phyloP scores from a whole-genome alignment of 1,140 invertebrate species.

The Cotesia chilonis region DNA sequence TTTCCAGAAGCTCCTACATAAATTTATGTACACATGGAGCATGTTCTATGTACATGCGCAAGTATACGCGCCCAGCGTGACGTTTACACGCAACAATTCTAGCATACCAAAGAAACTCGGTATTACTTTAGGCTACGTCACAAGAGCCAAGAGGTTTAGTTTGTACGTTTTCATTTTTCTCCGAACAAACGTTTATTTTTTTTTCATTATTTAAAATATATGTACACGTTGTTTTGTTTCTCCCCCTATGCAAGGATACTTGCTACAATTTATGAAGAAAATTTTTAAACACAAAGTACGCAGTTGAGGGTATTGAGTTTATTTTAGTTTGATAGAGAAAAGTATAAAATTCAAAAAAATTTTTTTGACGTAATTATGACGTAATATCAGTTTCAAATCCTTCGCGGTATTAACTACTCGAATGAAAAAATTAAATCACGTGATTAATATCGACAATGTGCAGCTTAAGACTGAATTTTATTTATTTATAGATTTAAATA shows the following conservation, averaged over 20 bases:
- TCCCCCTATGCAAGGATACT: no score
- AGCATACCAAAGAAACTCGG: constrained; percentile 20
- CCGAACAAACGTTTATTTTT: background rate
- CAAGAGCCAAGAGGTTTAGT: constrained; percentile 1
- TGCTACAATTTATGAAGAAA: background rate
- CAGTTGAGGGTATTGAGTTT: background rate
- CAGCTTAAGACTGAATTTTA: no score
- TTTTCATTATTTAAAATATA: background rate
- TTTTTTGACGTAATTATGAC: no score
- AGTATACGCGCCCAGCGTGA: constrained; percentile 32
- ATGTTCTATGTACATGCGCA: constrained; percentile 40
- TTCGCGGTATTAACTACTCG: no score
- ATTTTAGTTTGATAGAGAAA: no score
- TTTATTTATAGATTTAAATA: no score
- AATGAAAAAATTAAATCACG: no score
- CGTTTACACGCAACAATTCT: constrained; percentile 30
- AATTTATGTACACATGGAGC: constrained; percentile 26
- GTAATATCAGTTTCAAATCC: no score
- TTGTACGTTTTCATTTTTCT: constrained; percentile 5
- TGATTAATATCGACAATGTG: no score
- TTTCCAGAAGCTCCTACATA: constrained; percentile 40
- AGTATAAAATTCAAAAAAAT: no score
- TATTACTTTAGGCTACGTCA: constrained; percentile 14
- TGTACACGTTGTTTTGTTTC: background rate
- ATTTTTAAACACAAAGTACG: no score